Base-by-base conservation (phyloP, 2,797 vertebrate genomes). In the Clarias laeviceps region DNA sequence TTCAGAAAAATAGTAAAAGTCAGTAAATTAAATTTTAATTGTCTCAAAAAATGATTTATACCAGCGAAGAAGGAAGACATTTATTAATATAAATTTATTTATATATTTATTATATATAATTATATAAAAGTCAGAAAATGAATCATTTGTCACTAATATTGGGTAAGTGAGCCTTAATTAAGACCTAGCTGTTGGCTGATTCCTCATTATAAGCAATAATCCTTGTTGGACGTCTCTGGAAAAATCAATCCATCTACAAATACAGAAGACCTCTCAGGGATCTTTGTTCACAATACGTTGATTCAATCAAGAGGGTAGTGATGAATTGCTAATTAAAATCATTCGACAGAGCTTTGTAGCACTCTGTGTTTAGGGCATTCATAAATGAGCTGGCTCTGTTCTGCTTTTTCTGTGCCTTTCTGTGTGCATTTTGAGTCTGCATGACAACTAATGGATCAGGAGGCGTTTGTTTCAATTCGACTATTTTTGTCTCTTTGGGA, bases 171-270 rank as follows among this genome's bases (percentile, higher is more conserved):
- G 15, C 17, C 40, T 11, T 54, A 65, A 80, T 80, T 65, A 65
- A 80, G 56, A 66, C 17, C n/a, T 50, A 65, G 17, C 24, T 65
- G 37, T 50, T 79, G 12, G 22, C 32, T 62, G 57, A 79, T 62
- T 50, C 50, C 37, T 65, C 9, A 18, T 29, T 80, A 50, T 80
- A 45, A 27, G n/a, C 4, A 80, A 80, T 20, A 80, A 64, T 64
- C 15, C 15, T 37, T 80, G 32, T 80, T 80, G n/a, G 11, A 64
- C 0, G 4, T 50, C 37, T 45, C 1, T 14, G 78, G 7, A 80
- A 65, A 29, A 50, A 65, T 50, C 61, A 80, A 80, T 65, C 32
- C 12, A 37, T 79, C 57, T 29, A 66, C 50, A 80, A 80, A 80
- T 65, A 80, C 37, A 50, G 37, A 65, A 50, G 40, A 80, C 40